Conservation (phyloP, 2,797 vertebrate species). For the Acridotheres tristis region DNA sequence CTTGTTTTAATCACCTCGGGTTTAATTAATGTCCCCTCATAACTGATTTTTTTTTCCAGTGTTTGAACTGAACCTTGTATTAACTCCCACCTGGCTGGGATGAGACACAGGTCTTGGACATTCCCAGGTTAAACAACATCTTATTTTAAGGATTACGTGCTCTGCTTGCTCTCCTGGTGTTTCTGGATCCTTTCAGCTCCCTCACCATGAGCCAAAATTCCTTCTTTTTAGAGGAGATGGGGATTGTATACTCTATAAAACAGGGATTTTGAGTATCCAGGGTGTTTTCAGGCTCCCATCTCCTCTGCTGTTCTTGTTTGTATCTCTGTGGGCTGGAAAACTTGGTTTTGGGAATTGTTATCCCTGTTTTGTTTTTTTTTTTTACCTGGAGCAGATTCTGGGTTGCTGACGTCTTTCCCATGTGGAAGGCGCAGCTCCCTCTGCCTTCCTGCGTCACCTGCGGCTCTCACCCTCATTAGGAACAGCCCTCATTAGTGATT, state of each 20-base stretch:
- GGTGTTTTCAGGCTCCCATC: fast-evolving
- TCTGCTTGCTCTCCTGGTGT: not conserved
- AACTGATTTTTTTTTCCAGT: fast-evolving
- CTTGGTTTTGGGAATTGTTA: not conserved
- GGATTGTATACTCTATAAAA: not conserved
- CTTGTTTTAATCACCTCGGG: not conserved
- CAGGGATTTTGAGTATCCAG: not conserved
- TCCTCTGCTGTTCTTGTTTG: not conserved
- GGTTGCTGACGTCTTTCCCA: fast-evolving
- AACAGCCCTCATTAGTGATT: not conserved
- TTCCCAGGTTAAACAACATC: not conserved
- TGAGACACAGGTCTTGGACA: fast-evolving
- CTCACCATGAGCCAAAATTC: fast-evolving
- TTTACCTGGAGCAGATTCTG: not conserved
- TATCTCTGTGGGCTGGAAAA: fast-evolving
- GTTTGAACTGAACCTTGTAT: not conserved
- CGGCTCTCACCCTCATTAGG: not conserved
- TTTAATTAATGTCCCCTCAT: not conserved
- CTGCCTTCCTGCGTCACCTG: not conserved
- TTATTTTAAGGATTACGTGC: fast-evolving
- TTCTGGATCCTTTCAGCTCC: not conserved
- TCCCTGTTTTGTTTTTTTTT: not conserved
- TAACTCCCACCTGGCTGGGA: not conserved
- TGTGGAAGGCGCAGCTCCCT: not conserved
- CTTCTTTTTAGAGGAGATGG: not conserved